phyloP scores from a whole-genome alignment of 2,888 invertebrate genomes.

The Apotomis betuletana region DNA sequence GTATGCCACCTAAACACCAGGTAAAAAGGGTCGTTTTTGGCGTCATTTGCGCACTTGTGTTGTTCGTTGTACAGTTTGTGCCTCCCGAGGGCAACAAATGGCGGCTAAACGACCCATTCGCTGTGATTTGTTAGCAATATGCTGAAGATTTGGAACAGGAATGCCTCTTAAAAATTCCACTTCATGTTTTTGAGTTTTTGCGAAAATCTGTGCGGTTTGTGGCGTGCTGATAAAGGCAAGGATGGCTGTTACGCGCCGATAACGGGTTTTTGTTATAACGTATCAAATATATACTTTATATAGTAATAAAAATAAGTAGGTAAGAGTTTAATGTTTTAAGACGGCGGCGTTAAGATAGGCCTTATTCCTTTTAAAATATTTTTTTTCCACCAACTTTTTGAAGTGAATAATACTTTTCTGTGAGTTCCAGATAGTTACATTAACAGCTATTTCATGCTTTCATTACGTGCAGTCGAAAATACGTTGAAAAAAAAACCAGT shows the following conservation, averaged over 20 bases:
- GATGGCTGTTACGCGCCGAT: not conserved
- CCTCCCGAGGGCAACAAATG: conserved; percentile 74
- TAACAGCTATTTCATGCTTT: too few relatives aligned
- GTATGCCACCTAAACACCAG: not conserved
- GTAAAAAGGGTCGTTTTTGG: conserved; percentile 24
- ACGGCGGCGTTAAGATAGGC: too few relatives aligned
- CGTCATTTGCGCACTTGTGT: conserved; percentile 25
- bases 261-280: not conserved
- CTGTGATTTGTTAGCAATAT: conserved; percentile 83
- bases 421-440: too few relatives aligned
- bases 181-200: conserved; percentile 53
- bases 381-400: too few relatives aligned
- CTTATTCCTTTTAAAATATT: too few relatives aligned
- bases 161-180: conserved; percentile 69
- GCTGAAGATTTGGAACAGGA: conserved; percentile 78
- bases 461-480: too few relatives aligned
- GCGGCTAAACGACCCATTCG: conserved; percentile 82
- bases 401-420: too few relatives aligned
- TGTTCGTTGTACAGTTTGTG: conserved; percentile 36
- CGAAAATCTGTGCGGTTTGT: conserved; percentile 52
- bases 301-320: too few relatives aligned
- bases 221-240: conserved; percentile 10
- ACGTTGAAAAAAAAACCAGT: too few relatives aligned
- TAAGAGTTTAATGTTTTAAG: too few relatives aligned
- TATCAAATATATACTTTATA: too few relatives aligned